Evolutionary conservation across 1,140 invertebrate species (phyloP).

Genomic region (Temnothorax curvispinosus): DNA sequence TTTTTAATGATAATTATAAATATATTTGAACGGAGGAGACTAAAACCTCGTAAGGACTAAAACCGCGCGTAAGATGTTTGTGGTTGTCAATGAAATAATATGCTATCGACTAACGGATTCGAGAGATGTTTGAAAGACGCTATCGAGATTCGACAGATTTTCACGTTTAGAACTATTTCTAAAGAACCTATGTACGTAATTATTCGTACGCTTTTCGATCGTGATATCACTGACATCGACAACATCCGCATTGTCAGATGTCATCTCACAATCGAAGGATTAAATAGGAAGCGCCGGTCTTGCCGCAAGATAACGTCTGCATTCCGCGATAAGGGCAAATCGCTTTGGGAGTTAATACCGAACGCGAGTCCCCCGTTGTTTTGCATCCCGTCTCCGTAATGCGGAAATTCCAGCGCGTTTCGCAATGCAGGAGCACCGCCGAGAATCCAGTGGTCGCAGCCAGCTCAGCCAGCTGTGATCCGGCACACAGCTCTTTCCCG

Average conservation of each 20-base stretch:
- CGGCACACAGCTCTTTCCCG: background rate
- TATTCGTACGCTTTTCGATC: background rate
- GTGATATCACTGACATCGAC: background rate
- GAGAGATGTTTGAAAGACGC: background rate
- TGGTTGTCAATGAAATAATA: no score
- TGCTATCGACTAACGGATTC: no score
- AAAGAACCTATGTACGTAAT: background rate
- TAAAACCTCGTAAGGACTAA: background rate
- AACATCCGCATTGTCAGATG: background rate
- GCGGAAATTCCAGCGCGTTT: constrained; percentile 26
- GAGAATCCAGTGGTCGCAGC: constrained; percentile 13
- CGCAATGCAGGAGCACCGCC: constrained; percentile 16
- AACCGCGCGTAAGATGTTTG: background rate
- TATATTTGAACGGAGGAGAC: background rate
- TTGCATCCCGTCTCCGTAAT: constrained; percentile 11
- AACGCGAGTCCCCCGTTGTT: constrained; percentile 2
- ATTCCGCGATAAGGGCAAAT: constrained; percentile 45
- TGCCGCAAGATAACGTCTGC: background rate
- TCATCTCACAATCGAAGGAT: constrained; percentile 7
- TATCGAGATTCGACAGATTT: background rate
- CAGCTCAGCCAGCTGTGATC: background rate
- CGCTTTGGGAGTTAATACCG: constrained; percentile 23
- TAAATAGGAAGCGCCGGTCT: background rate
- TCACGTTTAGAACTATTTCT: background rate
- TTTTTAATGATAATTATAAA: background rate